Percentiles rank a stretch among this genome's conserved stretches.
Evolutionary conservation across 1,140 invertebrate genomes (phyloP).

Genomic region (Drosophila miranda): DNA sequence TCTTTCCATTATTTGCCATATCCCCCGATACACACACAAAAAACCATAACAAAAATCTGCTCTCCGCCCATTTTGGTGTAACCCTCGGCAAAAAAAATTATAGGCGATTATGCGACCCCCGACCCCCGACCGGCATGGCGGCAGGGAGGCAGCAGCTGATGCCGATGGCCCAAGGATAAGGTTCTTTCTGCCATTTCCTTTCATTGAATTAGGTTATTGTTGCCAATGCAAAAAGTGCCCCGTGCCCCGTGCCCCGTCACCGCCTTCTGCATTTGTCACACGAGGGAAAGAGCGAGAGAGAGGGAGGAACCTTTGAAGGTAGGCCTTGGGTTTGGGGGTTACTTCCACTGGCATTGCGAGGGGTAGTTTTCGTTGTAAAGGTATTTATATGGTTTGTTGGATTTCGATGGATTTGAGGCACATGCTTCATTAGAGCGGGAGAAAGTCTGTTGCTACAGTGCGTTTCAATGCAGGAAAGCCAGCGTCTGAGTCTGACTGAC

Average conservation of each 20-base stretch:
- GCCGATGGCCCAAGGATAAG: slow-evolving; percentile 57
- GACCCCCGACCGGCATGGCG: background rate
- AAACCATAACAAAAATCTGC: background rate
- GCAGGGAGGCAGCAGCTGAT: slow-evolving; percentile 52
- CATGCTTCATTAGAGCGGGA: slow-evolving; percentile 61
- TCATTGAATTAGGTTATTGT: slow-evolving; percentile 74
- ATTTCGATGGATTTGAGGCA: slow-evolving; percentile 56
- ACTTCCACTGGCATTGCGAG: background rate
- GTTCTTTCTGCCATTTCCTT: slow-evolving; percentile 27
- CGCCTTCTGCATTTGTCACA: slow-evolving; percentile 63
- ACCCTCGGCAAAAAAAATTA: slow-evolving; percentile 52
- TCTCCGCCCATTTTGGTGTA: slow-evolving; percentile 15
- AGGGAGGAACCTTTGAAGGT: no score
- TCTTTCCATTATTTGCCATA: slow-evolving; percentile 70
- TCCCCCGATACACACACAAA: slow-evolving; percentile 11
- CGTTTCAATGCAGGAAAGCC: slow-evolving; percentile 18
- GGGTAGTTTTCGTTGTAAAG: slow-evolving; percentile 58
- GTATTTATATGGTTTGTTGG: slow-evolving; percentile 65
- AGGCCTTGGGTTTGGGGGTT: background rate
- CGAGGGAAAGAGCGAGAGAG: background rate
- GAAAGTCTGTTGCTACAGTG: slow-evolving; percentile 14
- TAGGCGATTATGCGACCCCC: slow-evolving; percentile 72
- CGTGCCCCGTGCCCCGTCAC: slow-evolving; percentile 11
- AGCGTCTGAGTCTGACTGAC: slow-evolving; percentile 16
- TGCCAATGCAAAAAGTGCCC: slow-evolving; percentile 48